Percentiles rank a stretch among this genome's conserved stretches.
These are phyloP conservation scores for Pseudomyrmex dendroicus DNA, from an alignment of 1,140 invertebrate genomes.

Conservation along the genomic window DNA sequence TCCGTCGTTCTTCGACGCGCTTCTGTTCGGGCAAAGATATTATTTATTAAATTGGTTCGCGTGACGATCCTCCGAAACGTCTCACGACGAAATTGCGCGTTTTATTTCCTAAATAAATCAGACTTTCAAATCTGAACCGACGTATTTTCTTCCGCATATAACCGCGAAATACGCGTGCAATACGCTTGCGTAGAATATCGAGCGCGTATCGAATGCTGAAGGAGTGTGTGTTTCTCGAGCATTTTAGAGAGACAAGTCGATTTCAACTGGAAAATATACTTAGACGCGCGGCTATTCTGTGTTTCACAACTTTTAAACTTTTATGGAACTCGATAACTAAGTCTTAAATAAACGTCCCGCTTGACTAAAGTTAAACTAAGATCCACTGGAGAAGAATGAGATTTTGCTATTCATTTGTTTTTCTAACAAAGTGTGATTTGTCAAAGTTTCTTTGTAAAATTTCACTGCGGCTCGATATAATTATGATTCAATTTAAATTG, in stretches of 20 bases:
- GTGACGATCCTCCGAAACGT: neutral
- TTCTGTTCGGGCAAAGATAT: neutral
- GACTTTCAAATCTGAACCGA: conserved; percentile 30
- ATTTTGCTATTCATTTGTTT: conserved; percentile 39
- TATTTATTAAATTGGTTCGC: conserved; percentile 33
- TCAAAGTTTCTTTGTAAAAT: conserved; percentile 17
- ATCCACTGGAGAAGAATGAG: conserved; percentile 26
- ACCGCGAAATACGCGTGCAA: neutral
- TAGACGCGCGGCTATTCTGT: neutral
- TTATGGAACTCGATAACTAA: conserved; percentile 47
- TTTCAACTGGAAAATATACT: conserved; percentile 28
- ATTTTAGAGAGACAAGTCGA: neutral
- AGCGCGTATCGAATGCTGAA: neutral
- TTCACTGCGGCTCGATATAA: neutral
- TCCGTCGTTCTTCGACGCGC: too few species aligned
- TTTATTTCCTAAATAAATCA: conserved; percentile 34
- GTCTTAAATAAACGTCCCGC: conserved; percentile 31
- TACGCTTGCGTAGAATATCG: neutral
- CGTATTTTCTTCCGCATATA: neutral
- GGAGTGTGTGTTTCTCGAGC: conserved; percentile 2
- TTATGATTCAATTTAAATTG: neutral
- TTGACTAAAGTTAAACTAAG: conserved; percentile 29
- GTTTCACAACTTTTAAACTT: conserved; percentile 37
- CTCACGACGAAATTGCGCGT: neutral
- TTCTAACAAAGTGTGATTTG: conserved; percentile 20